A percentile compares a stretch with the other conserved stretches of the same genome.
These are phyloP conservation scores for Paramormyrops hopkinsi DNA, from an alignment of 2,797 vertebrate species.

Conservation along the genomic window DNA sequence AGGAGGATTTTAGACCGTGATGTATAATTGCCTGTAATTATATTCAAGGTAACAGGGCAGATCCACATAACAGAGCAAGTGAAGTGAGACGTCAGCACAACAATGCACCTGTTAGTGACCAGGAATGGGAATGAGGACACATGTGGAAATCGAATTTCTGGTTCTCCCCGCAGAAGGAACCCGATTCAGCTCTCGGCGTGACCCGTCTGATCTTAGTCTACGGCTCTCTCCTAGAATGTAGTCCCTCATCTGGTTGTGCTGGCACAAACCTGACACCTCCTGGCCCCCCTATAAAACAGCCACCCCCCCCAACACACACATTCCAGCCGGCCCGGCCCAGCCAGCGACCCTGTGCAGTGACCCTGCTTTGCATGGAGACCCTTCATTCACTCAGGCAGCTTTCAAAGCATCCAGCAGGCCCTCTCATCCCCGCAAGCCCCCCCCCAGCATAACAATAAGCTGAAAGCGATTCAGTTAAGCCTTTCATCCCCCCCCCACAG, in stretches of 20 bases:
- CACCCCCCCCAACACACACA: background rate
- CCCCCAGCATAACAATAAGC: conserved; percentile 46
- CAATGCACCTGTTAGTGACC: background rate
- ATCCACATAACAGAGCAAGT: background rate
- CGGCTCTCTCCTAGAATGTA: background rate
- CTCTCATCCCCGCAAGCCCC: conserved; percentile 64
- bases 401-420: conserved; percentile 66
- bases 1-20: background rate
- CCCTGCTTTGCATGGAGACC: conserved; percentile 60
- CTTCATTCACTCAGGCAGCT: conserved; percentile 64
- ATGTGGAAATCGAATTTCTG: background rate
- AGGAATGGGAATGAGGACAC: background rate
- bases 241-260: background rate
- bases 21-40: background rate
- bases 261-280: background rate
- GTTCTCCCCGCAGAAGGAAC: background rate
- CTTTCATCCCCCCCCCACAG: conserved; percentile 56
- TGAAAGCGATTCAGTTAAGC: too few relatives aligned
- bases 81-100: background rate
- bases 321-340: background rate
- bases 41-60: background rate
- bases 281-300: background rate
- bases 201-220: background rate
- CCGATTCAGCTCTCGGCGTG: background rate
- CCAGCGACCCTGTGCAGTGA: conserved; percentile 24